Conservation (phyloP, 2,888 invertebrate genomes). For the Agriopis leucophaearia region DNA sequence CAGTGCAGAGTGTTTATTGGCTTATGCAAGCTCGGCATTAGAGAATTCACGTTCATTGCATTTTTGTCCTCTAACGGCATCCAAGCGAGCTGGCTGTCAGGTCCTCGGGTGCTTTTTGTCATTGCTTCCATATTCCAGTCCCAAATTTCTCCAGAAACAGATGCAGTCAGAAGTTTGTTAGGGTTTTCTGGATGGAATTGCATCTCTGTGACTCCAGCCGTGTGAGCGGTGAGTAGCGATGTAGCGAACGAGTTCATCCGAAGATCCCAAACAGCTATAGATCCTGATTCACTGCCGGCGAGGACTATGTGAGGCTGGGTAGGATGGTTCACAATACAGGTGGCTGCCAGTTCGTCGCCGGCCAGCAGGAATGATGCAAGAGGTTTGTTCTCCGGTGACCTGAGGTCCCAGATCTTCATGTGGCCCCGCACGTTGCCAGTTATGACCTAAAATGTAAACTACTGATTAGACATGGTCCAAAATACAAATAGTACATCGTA, state of each 20-base stretch:
- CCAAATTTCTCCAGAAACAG: conserved; percentile 94
- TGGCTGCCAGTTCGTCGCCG: conserved; percentile 91
- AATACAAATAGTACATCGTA: too few species aligned
- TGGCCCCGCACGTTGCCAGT: conserved; percentile 95
- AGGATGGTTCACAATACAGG: conserved; percentile 93
- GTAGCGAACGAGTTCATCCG: conserved; percentile 94
- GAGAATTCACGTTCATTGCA: conserved; percentile 89
- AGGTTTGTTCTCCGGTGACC: conserved; percentile 88
- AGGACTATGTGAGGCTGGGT: conserved; percentile 94
- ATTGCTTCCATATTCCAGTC: conserved; percentile 92
- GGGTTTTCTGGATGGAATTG: conserved; percentile 95
- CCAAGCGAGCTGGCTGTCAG: conserved; percentile 86
- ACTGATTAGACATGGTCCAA: not conserved
- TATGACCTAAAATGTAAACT: conserved; percentile 85
- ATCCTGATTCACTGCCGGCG: conserved; percentile 95
- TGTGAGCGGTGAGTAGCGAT: conserved; percentile 92
- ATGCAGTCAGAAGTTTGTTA: conserved; percentile 93
- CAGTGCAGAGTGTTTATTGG: conserved; percentile 94
- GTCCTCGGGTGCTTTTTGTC: conserved; percentile 70
- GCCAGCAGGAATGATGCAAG: conserved; percentile 90
- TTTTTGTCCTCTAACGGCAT: conserved; percentile 90
- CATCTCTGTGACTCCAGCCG: conserved; percentile 92
- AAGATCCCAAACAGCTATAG: conserved; percentile 96
- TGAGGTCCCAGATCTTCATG: conserved; percentile 95
- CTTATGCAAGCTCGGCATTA: conserved; percentile 91